Conservation (phyloP, 2,113 vertebrate genomes). For the Cyprinodon variegatus region DNA sequence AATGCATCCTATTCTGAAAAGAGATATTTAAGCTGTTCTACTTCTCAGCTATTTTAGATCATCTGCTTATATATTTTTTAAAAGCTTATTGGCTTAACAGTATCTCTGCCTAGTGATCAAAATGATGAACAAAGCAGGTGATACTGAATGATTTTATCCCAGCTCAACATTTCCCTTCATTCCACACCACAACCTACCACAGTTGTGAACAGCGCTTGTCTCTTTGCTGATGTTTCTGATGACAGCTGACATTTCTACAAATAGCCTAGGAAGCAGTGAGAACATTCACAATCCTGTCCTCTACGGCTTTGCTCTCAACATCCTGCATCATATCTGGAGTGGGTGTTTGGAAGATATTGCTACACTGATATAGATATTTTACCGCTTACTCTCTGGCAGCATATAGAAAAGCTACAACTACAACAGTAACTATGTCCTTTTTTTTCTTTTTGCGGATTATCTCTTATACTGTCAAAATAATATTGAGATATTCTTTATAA, state of each 20-base stretch:
- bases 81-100: slow-evolving; percentile 11
- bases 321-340: slow-evolving; percentile 29
- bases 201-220: slow-evolving; percentile 67
- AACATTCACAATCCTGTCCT: slow-evolving; percentile 69
- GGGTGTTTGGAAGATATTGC: slow-evolving; percentile 34
- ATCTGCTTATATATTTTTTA: background rate
- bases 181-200: slow-evolving; percentile 59
- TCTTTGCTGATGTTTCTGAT: slow-evolving; percentile 66
- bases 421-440: slow-evolving; percentile 6
- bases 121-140: slow-evolving; percentile 14
- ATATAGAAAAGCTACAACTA: slow-evolving; percentile 3
- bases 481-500: background rate
- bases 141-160: background rate
- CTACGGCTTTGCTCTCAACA: slow-evolving; percentile 48
- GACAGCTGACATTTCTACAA: slow-evolving; percentile 75
- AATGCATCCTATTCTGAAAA: slow-evolving; percentile 4
- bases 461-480: background rate
- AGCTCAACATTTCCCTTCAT: slow-evolving; percentile 8
- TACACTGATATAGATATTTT: slow-evolving; percentile 30
- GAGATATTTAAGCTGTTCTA: background rate
- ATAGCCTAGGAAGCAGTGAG: slow-evolving; percentile 69
- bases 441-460: slow-evolving; percentile 2
- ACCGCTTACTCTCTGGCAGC: slow-evolving; percentile 12
- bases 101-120: background rate
- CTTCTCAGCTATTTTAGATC: slow-evolving; percentile 8